Percentiles rank a stretch among this genome's conserved stretches.
Conservation (phyloP, 2,113 vertebrate species). For the Uria lomvia region DNA sequence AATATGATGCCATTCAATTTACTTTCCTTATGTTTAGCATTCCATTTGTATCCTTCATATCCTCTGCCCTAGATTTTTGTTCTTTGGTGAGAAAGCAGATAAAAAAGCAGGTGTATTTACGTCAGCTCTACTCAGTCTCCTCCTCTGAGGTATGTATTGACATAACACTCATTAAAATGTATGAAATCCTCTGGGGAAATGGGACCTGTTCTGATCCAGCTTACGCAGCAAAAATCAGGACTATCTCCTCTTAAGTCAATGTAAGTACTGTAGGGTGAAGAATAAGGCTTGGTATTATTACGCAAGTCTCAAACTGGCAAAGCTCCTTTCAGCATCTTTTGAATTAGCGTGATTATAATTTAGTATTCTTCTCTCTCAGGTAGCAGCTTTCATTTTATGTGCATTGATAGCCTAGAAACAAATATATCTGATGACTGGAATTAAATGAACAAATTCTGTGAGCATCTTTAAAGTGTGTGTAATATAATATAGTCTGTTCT, state of each 20-base stretch:
- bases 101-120: not conserved
- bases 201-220: not conserved
- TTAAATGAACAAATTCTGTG: not conserved
- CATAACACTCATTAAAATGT: not conserved
- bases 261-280: not conserved
- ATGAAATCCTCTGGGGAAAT: not conserved
- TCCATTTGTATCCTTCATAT: constrained; percentile 28
- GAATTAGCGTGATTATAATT: not conserved
- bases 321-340: not conserved
- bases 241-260: not conserved
- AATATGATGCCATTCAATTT: not conserved
- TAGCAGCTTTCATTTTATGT: not conserved
- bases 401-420: not conserved
- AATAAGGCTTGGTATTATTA: not conserved
- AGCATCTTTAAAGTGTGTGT: not conserved
- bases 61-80: constrained; percentile 14
- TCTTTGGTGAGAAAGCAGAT: constrained; percentile 4
- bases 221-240: not conserved
- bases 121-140: not conserved
- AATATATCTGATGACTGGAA: not conserved
- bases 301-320: not conserved
- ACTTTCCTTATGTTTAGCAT: constrained; percentile 42
- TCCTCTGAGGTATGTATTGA: not conserved
- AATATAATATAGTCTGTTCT: not conserved
- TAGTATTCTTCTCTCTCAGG: not conserved